Evolutionary conservation across 2,113 vertebrate species (phyloP), one percentile per base, ranked within the genome.

Genomic region (Protobothrops flavoviridis): DNA sequence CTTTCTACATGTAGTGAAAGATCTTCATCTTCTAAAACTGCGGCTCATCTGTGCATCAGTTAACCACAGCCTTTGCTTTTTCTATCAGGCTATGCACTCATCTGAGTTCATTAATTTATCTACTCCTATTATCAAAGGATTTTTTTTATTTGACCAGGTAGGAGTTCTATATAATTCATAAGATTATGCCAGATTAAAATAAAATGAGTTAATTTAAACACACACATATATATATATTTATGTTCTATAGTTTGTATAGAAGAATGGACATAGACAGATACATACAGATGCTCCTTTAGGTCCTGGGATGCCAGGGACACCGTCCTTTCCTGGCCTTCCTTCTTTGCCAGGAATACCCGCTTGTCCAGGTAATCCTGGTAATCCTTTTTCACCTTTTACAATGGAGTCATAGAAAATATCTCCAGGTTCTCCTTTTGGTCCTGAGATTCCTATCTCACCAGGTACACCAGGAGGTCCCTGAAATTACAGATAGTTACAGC

Each of bases 351-450:
- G 98, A 88, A 13, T 61, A 3, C 99, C 99, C 0, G 98, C 96
- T 45, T 95, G 94, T 88, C 99, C 99, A 92, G 98, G 92, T 13
- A 52, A 81, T 90, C 99, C 99, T 50, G 98, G 96, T 33, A 97
- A 95, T 95, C 99, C 99, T 94, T 98, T 99, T 45, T 99, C 98
- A 0, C 99, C 99, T 97, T 99, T 99, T 92, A 99, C 96, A 86
- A 97, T 97, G 0, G 98, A 56, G 86, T 98, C 98, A 0, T 98
- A 95, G 87, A 95, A 97, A 94, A 99, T 96, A 92, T 99, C 99
- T 1, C 99, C 99, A 29, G 99, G 99, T 81, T 98, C 99, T 91
- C 99, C 99, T 92, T 99, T 98, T 93, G 98, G 95, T 88, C 99
- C 99, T 4, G 99, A 99, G 21, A 91, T 94, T 88, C 99, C 99